phyloP scores from a whole-genome alignment of 2,888 invertebrate species.

The Idaea aversata region DNA sequence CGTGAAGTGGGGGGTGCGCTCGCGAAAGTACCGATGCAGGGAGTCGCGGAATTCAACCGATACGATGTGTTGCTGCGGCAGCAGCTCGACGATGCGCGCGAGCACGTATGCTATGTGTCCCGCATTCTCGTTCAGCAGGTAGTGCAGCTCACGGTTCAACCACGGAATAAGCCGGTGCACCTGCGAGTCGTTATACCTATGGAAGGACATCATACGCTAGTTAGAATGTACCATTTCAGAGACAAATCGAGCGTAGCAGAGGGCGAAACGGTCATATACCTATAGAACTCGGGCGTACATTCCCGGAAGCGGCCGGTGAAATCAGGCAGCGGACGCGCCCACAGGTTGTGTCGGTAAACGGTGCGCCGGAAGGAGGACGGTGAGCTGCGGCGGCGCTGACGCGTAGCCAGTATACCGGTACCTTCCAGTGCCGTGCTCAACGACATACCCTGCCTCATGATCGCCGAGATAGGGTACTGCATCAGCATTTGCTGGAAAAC shows the following conservation, averaged over 20 bases:
- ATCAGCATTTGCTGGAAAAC: slow-evolving; percentile 81
- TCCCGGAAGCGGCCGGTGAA: slow-evolving; percentile 86
- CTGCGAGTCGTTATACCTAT: slow-evolving; percentile 89
- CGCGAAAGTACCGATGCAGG: slow-evolving; percentile 84
- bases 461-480: slow-evolving; percentile 62
- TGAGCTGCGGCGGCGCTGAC: slow-evolving; percentile 51
- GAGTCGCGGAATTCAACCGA: slow-evolving; percentile 86
- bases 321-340: slow-evolving; percentile 86
- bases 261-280: slow-evolving; percentile 68
- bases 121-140: slow-evolving; percentile 83
- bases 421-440: slow-evolving; percentile 25
- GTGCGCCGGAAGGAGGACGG: slow-evolving; percentile 82
- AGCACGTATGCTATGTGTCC: slow-evolving; percentile 84
- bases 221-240: neutral
- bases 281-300: slow-evolving; percentile 87
- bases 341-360: slow-evolving; percentile 88
- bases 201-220: neutral
- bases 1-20: slow-evolving; percentile 90
- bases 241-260: neutral
- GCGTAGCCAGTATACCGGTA: slow-evolving; percentile 31
- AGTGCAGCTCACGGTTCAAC: slow-evolving; percentile 92
- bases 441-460: slow-evolving; percentile 39
- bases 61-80: slow-evolving; percentile 84
- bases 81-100: slow-evolving; percentile 84
- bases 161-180: slow-evolving; percentile 92